Evolutionary conservation across 2,113 vertebrate species (phyloP).

Genomic region (Nycticebus coucang): DNA sequence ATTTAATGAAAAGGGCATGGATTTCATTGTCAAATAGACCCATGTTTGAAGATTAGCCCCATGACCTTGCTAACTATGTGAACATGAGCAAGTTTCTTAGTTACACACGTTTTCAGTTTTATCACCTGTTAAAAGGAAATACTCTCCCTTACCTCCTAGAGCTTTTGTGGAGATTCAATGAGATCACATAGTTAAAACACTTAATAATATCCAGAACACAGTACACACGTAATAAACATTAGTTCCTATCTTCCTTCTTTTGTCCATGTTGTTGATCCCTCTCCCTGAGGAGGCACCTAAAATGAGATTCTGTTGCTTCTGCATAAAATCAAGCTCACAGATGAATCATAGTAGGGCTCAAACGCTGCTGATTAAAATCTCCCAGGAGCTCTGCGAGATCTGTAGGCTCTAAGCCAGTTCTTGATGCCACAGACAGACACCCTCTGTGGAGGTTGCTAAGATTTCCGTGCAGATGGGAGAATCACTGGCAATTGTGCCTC

Average conservation of each 20-base stretch:
- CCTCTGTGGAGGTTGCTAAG: neutral
- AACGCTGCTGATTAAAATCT: neutral
- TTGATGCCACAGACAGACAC: accelerated
- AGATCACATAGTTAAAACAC: neutral
- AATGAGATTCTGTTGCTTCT: neutral
- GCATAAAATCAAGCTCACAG: neutral
- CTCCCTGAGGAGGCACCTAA: neutral
- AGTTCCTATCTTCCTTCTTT: neutral
- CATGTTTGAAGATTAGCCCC: neutral
- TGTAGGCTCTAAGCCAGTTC: neutral
- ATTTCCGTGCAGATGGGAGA: neutral
- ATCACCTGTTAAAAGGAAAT: neutral
- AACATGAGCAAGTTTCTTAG: neutral
- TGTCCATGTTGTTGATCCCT: neutral
- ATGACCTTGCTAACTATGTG: neutral
- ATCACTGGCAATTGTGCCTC: neutral
- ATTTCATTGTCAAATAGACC: neutral
- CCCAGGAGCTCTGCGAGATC: neutral
- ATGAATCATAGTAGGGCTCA: neutral
- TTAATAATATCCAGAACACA: neutral
- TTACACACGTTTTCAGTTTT: neutral
- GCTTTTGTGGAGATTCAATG: neutral
- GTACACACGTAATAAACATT: neutral
- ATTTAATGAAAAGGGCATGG: neutral
- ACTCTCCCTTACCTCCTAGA: neutral